phyloP scores from a whole-genome alignment of 30 jellyfish, hydroid and myxozoan genomes.

The Rhopilema esculentum region DNA sequence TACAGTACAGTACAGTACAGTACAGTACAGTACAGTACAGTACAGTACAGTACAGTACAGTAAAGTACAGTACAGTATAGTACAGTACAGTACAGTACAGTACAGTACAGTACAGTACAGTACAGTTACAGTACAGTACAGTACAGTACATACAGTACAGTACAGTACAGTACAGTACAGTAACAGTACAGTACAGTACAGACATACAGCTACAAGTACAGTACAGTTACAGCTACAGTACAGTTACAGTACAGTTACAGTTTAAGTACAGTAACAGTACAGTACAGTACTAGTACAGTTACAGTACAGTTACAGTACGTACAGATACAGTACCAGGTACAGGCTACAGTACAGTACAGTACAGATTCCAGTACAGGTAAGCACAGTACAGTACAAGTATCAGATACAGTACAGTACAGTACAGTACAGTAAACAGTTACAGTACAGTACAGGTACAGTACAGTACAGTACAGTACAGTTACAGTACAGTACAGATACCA shows the following conservation, averaged over 20 bases:
- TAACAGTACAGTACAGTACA: not conserved
- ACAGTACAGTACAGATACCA: slow-evolving; percentile 32
- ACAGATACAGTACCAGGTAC: slow-evolving; percentile 48
- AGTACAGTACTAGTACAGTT: not conserved
- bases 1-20: slow-evolving; percentile 25
- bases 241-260: too few relatives aligned
- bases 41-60: slow-evolving; percentile 39
- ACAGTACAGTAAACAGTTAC: not conserved
- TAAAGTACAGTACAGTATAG: slow-evolving; percentile 40
- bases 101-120: slow-evolving; percentile 3
- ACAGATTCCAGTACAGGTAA: not conserved
- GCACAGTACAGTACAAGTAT: slow-evolving; percentile 12
- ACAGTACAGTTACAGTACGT: not conserved
- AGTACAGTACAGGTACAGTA: slow-evolving; percentile 26
- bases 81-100: slow-evolving; percentile 19
- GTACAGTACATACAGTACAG: not conserved
- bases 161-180: not conserved
- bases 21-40: slow-evolving; percentile 36
- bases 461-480: slow-evolving; percentile 34
- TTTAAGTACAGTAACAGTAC: too few relatives aligned
- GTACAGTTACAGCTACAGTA: not conserved
- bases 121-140: slow-evolving; percentile 7
- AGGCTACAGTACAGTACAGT: slow-evolving; percentile 31
- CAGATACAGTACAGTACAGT: not conserved
- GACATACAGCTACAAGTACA: not conserved